Percentiles rank a stretch among this genome's conserved stretches.
phyloP scores from a whole-genome alignment of 2,797 vertebrate genomes.

The Microhierax caerulescens region DNA sequence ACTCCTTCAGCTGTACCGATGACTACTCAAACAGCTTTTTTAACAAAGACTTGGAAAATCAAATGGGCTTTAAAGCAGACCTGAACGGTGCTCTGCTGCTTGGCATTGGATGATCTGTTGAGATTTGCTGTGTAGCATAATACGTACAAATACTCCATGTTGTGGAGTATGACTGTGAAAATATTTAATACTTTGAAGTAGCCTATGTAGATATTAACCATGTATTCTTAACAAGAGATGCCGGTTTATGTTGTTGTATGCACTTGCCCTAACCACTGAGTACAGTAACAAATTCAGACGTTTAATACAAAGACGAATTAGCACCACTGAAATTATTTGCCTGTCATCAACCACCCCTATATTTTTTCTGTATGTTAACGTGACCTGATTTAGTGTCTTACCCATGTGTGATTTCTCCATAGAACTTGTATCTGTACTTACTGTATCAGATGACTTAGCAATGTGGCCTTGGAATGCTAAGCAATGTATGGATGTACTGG shows the following conservation, averaged over 20 bases:
- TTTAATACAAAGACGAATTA: constrained; percentile 17
- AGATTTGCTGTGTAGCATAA: constrained; percentile 10
- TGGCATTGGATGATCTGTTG: neutral
- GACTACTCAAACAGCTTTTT: constrained; percentile 7
- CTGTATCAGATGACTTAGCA: constrained; percentile 66
- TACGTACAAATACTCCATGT: neutral
- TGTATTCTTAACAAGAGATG: neutral
- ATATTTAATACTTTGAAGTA: constrained; percentile 13
- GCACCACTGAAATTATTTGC: constrained; percentile 25
- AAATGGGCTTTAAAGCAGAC: neutral
- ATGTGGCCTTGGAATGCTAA: constrained; percentile 91
- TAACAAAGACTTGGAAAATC: neutral
- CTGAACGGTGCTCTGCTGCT: neutral
- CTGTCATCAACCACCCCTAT: neutral
- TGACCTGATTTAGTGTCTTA: constrained; percentile 66
- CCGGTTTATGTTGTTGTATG: neutral
- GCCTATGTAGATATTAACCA: constrained; percentile 36
- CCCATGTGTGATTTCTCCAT: constrained; percentile 76
- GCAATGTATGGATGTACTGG: constrained; percentile 83
- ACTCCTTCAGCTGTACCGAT: neutral
- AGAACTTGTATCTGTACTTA: constrained; percentile 74
- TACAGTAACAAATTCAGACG: constrained; percentile 13
- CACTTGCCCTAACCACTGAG: constrained; percentile 6
- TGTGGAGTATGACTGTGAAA: constrained; percentile 56
- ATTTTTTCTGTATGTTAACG: constrained; percentile 50